phyloP scores from a whole-genome alignment of 2,113 vertebrate genomes.

The Protobothrops mucrosquamatus region DNA sequence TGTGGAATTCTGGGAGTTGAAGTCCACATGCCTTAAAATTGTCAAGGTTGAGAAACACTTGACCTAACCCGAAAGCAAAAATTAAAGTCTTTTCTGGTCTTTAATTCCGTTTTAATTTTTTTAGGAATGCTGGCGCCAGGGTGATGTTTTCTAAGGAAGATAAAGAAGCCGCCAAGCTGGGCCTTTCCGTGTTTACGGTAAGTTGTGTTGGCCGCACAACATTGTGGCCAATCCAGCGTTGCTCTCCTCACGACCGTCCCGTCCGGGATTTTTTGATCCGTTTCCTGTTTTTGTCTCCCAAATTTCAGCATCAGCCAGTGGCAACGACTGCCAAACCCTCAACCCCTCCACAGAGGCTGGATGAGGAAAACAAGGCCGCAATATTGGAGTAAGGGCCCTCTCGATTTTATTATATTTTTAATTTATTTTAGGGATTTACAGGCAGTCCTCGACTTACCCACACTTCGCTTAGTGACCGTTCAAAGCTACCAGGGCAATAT shows the following conservation, averaged over 20 bases:
- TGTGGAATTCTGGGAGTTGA: too few species aligned
- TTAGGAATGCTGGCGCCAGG: slow-evolving; percentile 58
- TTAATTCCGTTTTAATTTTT: background rate
- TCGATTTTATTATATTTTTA: background rate
- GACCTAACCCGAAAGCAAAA: background rate
- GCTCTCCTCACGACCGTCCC: background rate
- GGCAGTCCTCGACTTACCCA: background rate
- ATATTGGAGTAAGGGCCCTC: slow-evolving; percentile 64
- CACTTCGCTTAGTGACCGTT: background rate
- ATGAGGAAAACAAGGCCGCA: slow-evolving; percentile 58
- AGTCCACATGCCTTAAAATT: too few species aligned
- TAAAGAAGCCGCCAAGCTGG: slow-evolving; percentile 86
- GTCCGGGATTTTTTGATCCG: accelerated
- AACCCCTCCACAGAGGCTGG: slow-evolving; percentile 47
- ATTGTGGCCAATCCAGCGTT: accelerated
- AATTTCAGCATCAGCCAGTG: slow-evolving; percentile 78
- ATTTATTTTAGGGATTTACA: background rate
- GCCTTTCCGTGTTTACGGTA: slow-evolving; percentile 89
- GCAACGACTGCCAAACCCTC: slow-evolving; percentile 57
- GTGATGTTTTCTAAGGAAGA: slow-evolving; percentile 88
- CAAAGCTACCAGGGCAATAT: background rate
- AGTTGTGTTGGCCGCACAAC: background rate
- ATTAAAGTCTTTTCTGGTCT: background rate
- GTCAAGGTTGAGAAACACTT: too few species aligned
- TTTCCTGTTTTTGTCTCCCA: accelerated